Base-by-base conservation (phyloP, 2,888 invertebrate species). In the Tenthredo notha region DNA sequence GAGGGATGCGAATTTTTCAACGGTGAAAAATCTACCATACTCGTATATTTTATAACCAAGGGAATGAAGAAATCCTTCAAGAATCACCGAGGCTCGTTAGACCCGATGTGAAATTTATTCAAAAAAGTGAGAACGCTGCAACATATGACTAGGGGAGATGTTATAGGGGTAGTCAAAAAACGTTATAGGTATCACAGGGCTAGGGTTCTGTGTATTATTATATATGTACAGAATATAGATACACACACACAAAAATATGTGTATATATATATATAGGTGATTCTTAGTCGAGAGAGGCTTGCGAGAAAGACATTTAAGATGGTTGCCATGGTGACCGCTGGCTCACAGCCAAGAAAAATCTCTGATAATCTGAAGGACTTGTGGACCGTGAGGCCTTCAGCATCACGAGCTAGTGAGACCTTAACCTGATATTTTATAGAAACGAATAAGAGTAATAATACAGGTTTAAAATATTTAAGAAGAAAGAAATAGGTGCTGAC, bases 241-340 rank as follows among this genome's bases (percentile, higher is more conserved):
- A 29, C 12, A 54, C 77, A n/a, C 15, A 29, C 50, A 10, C 7
- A 29, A 7, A 33, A 25, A 25, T 58, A 61, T 21, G 21, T 21
- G 9, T 15, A 29, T 7, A 50, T 0, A 29, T 2, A 12, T 77
- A 77, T 50, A 33, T 54, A 7, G 37, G 37, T 7, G 37, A 33
- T 77, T 37, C 54, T 18, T 33, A n/a, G 29, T 33, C 7, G 29
- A 50, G 29, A 65, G 43, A 67, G 67, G n/a, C 40, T 29, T 12
- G 47, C 18, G 80, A 33, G 50, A 89, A 88, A 72, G 85, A 85
- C 89, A 88, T 90, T 91, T 91, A 91, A 91, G 91, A 89, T 86
- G 89, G 91, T 92, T 90, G 88, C 91, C 87, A 92, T 91, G 91
- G 91, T 88, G 89, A 91, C 89, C 88, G 89, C 88, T 93, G 92